Evolutionary conservation across 2,888 invertebrate species (phyloP).

Genomic region (Gari tellinella): DNA sequence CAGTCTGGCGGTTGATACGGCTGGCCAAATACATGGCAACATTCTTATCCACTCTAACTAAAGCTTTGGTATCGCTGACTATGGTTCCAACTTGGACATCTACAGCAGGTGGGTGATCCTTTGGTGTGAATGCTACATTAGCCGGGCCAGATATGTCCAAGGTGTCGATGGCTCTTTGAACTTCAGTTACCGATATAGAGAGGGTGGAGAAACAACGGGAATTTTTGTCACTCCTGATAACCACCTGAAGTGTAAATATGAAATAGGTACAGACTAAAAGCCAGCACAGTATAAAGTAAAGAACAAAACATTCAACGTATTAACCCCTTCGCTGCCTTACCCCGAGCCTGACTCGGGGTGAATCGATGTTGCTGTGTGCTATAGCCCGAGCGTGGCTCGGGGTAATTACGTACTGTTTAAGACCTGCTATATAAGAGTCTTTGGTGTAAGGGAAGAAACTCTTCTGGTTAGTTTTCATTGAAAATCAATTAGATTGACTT

Average conservation of each 20-base stretch:
- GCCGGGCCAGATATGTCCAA: conserved; percentile 46
- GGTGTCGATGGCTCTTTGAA: conserved; percentile 38
- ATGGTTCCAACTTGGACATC: conserved; percentile 56
- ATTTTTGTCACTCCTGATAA: conserved; percentile 53
- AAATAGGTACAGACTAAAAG: background rate
- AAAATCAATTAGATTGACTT: too few relatives aligned
- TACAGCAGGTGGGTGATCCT: conserved; percentile 37
- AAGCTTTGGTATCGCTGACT: conserved; percentile 44
- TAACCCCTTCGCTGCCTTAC: too few relatives aligned
- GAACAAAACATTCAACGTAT: too few relatives aligned
- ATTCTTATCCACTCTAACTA: conserved; percentile 48
- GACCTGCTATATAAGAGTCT: too few relatives aligned
- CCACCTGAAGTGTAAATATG: conserved; percentile 46
- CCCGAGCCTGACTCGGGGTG: too few relatives aligned
- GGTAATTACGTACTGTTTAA: too few relatives aligned
- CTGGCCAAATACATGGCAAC: conserved; percentile 55
- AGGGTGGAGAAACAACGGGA: conserved; percentile 54
- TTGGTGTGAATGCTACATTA: conserved; percentile 45
- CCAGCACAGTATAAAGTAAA: too few relatives aligned
- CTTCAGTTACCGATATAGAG: conserved; percentile 39
- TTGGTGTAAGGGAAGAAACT: too few relatives aligned
- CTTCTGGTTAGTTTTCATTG: too few relatives aligned
- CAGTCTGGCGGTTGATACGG: conserved; percentile 13
- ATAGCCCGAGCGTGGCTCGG: too few relatives aligned
- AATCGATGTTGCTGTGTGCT: too few relatives aligned